These are phyloP conservation scores for Microctenopoma stevenorrisi DNA, from an alignment of 2,797 vertebrate genomes.

Conservation along the genomic window DNA sequence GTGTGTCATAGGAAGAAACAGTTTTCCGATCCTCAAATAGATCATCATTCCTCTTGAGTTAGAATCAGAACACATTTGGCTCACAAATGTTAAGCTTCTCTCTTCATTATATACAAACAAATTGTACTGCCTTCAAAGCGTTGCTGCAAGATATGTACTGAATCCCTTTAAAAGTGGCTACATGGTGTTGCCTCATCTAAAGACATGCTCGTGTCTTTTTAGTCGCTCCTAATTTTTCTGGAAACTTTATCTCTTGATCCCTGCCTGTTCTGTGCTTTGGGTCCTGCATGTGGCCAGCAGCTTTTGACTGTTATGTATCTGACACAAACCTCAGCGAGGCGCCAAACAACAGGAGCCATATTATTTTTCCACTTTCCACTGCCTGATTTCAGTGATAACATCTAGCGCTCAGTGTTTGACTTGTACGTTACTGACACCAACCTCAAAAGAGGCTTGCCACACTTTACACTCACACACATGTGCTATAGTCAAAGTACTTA, in stretches of 20 bases:
- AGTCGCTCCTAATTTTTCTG: slow-evolving; percentile 68
- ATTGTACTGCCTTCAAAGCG: slow-evolving; percentile 28
- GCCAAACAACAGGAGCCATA: slow-evolving; percentile 64
- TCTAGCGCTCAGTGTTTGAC: slow-evolving; percentile 60
- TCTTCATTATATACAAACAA: slow-evolving; percentile 57
- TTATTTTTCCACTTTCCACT: slow-evolving; percentile 64
- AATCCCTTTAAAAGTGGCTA: slow-evolving; percentile 22
- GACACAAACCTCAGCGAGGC: slow-evolving; percentile 63
- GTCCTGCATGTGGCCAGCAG: slow-evolving; percentile 81
- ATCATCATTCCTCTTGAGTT: slow-evolving; percentile 52
- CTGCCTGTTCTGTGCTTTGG: slow-evolving; percentile 72
- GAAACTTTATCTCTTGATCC: slow-evolving; percentile 82
- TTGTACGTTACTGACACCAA: slow-evolving; percentile 65
- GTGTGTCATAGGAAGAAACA: slow-evolving; percentile 70
- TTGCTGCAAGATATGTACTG: slow-evolving; percentile 17
- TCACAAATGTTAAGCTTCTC: slow-evolving; percentile 69
- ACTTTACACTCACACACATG: slow-evolving; percentile 40
- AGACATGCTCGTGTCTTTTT: slow-evolving; percentile 27
- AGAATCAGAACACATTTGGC: slow-evolving; percentile 58
- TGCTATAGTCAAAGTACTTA: slow-evolving; percentile 42
- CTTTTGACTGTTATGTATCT: slow-evolving; percentile 66
- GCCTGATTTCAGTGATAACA: slow-evolving; percentile 67
- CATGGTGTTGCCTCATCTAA: slow-evolving; percentile 22
- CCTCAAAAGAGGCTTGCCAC: slow-evolving; percentile 64
- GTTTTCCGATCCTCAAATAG: slow-evolving; percentile 59